phyloP scores from a whole-genome alignment of 2,888 invertebrate genomes.

The Euspilapteryx auroguttella region DNA sequence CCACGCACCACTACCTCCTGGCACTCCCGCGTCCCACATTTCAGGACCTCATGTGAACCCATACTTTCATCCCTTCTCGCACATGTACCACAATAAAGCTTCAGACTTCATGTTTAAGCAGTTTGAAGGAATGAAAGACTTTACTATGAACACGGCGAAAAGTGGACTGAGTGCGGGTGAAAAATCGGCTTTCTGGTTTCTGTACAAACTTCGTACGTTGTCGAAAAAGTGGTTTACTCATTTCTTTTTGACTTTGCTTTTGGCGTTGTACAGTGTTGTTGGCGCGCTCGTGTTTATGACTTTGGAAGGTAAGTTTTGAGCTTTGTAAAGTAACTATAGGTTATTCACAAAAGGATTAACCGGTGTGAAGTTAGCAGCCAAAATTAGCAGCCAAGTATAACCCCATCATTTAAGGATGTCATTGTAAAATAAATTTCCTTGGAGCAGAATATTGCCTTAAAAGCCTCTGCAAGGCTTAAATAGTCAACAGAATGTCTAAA shows the following conservation, averaged over 20 bases:
- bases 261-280: constrained; percentile 76
- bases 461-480: too few relatives aligned
- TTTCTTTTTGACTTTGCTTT: constrained; percentile 77
- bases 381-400: too few relatives aligned
- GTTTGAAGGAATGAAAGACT: constrained; percentile 76
- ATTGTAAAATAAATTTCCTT: too few relatives aligned
- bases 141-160: constrained; percentile 71
- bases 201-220: constrained; percentile 74
- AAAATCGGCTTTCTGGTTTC: constrained; percentile 78
- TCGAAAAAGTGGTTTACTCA: constrained; percentile 89
- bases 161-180: constrained; percentile 83
- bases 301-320: constrained; percentile 71
- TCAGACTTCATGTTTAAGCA: constrained; percentile 81
- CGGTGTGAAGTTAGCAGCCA: too few relatives aligned
- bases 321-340: too few relatives aligned
- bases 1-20: constrained; percentile 23
- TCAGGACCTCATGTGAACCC: constrained; percentile 34
- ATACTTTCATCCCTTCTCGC: constrained; percentile 36
- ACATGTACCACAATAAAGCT: constrained; percentile 67
- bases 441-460: too few relatives aligned
- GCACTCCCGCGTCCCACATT: constrained; percentile 30
- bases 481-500: too few relatives aligned
- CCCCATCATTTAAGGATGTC: too few relatives aligned
- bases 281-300: constrained; percentile 81
- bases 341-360: too few relatives aligned